These are phyloP conservation scores for Grammomys dolichurus DNA, from an alignment of 2,113 vertebrate genomes.

Conservation along the genomic window DNA sequence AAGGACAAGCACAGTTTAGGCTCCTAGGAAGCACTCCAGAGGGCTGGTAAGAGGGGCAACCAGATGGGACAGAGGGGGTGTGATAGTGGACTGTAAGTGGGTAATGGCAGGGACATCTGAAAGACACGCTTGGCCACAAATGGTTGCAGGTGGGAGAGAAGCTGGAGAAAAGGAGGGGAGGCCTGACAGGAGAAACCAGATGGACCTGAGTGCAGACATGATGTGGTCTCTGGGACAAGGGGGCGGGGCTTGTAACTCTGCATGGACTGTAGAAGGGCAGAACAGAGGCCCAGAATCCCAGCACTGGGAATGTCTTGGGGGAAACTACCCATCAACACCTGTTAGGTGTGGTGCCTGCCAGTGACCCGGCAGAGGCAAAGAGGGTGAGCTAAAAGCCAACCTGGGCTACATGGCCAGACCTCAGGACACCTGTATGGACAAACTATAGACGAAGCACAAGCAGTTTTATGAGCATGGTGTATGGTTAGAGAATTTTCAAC, in stretches of 20 bases:
- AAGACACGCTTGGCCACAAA: neutral
- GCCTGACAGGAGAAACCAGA: neutral
- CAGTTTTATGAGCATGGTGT: neutral
- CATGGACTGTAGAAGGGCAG: neutral
- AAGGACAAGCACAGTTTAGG: neutral
- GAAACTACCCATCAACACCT: neutral
- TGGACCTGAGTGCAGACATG: neutral
- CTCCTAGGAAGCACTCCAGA: neutral
- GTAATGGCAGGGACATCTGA: neutral
- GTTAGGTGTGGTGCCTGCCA: neutral
- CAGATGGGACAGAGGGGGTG: neutral
- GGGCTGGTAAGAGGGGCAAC: neutral
- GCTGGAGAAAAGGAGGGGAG: neutral
- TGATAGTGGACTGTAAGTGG: neutral
- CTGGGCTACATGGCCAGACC: neutral
- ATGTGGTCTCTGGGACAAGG: neutral
- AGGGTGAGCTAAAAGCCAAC: neutral
- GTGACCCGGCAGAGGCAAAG: neutral
- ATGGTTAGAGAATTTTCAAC: neutral
- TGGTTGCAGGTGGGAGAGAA: neutral
- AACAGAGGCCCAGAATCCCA: neutral
- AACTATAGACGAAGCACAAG: neutral
- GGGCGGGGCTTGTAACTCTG: neutral
- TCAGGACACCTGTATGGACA: neutral
- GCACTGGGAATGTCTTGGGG: neutral